Conservation (phyloP, 2,888 invertebrate genomes). For the Villa cingulata region DNA sequence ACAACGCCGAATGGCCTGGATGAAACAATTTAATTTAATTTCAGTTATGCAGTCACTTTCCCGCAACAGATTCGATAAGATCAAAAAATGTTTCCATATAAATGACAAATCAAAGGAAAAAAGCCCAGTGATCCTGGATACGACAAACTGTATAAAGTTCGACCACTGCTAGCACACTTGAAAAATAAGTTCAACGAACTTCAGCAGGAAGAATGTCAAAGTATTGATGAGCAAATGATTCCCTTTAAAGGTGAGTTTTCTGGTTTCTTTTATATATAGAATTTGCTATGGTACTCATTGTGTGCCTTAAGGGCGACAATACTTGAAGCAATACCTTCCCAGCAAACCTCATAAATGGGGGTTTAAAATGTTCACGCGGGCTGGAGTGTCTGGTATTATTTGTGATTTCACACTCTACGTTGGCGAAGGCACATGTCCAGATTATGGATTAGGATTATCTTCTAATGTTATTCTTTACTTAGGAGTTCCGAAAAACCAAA, state of each 20-base stretch:
- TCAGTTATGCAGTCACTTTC: slow-evolving; percentile 1
- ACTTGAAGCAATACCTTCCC: slow-evolving; percentile 5
- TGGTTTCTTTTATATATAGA: no score
- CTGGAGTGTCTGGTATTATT: slow-evolving; percentile 4
- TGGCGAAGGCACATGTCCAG: slow-evolving; percentile 4
- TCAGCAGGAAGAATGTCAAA: no score
- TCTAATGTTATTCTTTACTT: slow-evolving; percentile 4
- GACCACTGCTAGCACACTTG: background rate
- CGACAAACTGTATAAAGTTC: background rate
- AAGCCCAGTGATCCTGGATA: background rate
- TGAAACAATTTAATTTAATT: slow-evolving; percentile 2
- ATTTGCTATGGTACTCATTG: no score
- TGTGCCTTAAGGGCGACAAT: no score
- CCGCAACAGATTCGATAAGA: slow-evolving; percentile 3
- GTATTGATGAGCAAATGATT: background rate
- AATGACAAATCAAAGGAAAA: slow-evolving; percentile 2
- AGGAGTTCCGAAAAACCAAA: slow-evolving; percentile 2
- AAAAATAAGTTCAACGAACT: background rate
- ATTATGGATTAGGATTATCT: slow-evolving; percentile 4
- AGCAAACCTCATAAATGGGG: slow-evolving; percentile 8
- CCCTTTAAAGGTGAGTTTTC: slow-evolving; percentile 4
- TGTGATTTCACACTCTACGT: slow-evolving; percentile 1
- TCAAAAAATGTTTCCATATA: slow-evolving; percentile 2
- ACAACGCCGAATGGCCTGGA: slow-evolving; percentile 5
- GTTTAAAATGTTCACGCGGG: slow-evolving; percentile 4